Evolutionary conservation across 2,888 invertebrate genomes (phyloP).

Genomic region (Podabrus alpinus): DNA sequence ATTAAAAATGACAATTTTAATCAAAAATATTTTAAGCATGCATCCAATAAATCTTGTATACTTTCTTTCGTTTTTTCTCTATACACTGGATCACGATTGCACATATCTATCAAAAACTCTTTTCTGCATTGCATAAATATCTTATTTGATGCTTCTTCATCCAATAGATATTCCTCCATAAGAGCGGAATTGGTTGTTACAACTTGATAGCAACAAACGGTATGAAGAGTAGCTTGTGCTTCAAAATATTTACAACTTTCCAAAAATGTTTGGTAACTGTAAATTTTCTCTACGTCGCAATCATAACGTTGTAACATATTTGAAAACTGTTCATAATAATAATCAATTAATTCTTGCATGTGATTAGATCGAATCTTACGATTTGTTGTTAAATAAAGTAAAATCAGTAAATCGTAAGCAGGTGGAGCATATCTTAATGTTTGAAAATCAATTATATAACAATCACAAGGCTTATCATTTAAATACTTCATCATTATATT

Average conservation of each 20-base stretch:
- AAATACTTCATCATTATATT: conserved; percentile 47
- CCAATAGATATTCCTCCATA: neutral
- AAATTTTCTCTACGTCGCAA: conserved; percentile 32
- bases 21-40: conserved; percentile 13
- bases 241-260: conserved; percentile 36
- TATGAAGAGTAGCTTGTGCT: conserved; percentile 30
- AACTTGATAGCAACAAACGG: conserved; percentile 29
- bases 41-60: conserved; percentile 25
- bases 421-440: conserved; percentile 62
- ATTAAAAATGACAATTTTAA: too few relatives aligned
- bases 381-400: conserved; percentile 36
- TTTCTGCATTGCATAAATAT: conserved; percentile 29
- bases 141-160: conserved; percentile 7
- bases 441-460: conserved; percentile 46
- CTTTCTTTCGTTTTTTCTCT: conserved; percentile 14
- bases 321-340: conserved; percentile 38
- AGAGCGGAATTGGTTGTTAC: conserved; percentile 12
- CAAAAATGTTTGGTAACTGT: conserved; percentile 35
- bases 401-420: conserved; percentile 62
- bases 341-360: conserved; percentile 27
- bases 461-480: conserved; percentile 38
- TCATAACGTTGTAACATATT: conserved; percentile 32
- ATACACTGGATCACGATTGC: conserved; percentile 18
- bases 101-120: conserved; percentile 28
- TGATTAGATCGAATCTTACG: conserved; percentile 32